Base-by-base conservation (phyloP, 2,113 vertebrate genomes). In the Larimichthys crocea region DNA sequence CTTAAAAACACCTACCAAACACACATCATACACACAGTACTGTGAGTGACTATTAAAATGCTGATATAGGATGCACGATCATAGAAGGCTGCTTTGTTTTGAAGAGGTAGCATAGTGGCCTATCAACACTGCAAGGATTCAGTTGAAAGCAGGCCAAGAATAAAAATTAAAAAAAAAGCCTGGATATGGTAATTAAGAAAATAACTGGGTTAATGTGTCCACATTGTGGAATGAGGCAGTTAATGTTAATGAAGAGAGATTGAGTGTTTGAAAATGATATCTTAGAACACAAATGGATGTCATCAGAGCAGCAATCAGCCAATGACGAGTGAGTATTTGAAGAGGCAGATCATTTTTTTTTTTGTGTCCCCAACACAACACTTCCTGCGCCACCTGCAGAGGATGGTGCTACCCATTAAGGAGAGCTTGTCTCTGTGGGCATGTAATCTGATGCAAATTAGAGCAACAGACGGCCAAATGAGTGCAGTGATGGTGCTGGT, bases 361-460 rank as follows among this genome's bases (percentile, higher is more conserved):
- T 74, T 40, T 74, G 59, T 88, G 86, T 83, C 80, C 67, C 55
- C 50, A 7, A 35, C 31, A 35, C 31, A 53, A 29, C 70, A 82
- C 62, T 83, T 74, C 59, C 52, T 35, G 57, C 53, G 82, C 82
- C 90, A 91, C 88, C 86, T 94, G 88, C 90, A 79, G 82, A 85
- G 86, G 74, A 86, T 84, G 84, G 85, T 85, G 76, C 76, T 79
- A 70, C 82, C 82, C 83, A 90, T 89, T 92, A 89, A 83, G 78
- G 78, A 82, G 82, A 79, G 88, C 88, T 83, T 87, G 63, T 80
- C 78, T 91, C 84, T 73, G 79, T 85, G 81, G 76, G 73, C 81
- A 80, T 86, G 88, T 82, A 88, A 92, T 93, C 86, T 84, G 79
- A 88, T 90, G 85, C 88, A 92, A 89, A 92, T 91, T 88, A 87